Evolutionary conservation across 2,113 vertebrate genomes (phyloP).

Genomic region (Odocoileus virginianus): DNA sequence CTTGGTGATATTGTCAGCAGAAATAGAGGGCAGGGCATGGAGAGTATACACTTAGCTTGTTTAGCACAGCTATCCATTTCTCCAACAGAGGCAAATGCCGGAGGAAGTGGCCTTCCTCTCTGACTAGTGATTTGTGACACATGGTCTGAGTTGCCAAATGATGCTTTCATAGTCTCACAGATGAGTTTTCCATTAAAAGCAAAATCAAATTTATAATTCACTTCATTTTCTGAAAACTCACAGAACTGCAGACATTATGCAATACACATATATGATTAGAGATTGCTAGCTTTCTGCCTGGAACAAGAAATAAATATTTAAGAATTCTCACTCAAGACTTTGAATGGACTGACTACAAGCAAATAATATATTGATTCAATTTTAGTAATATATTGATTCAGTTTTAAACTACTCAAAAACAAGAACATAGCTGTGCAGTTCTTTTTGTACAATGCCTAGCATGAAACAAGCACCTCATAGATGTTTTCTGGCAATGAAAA

Average conservation of each 20-base stretch:
- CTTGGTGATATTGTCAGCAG: background rate
- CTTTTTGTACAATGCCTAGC: background rate
- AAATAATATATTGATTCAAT: background rate
- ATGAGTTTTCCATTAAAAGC: background rate
- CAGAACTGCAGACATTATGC: background rate
- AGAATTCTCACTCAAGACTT: background rate
- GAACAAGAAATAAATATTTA: background rate
- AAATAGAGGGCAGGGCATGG: background rate
- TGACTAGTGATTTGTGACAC: background rate
- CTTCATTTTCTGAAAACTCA: background rate
- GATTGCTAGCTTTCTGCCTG: background rate
- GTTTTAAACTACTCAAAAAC: background rate
- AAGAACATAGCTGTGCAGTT: background rate
- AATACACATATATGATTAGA: background rate
- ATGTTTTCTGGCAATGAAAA: background rate
- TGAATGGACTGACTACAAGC: background rate
- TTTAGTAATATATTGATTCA: background rate
- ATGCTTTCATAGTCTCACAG: background rate
- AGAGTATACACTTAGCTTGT: background rate
- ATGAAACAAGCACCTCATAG: background rate
- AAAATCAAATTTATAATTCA: background rate
- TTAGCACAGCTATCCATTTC: background rate
- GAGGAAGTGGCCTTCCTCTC: background rate
- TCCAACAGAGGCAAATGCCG: background rate
- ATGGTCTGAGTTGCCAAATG: background rate